Evolutionary conservation across 2,797 vertebrate species (phyloP), one percentile per base, ranked within the genome.

Genomic region (Acridotheres tristis): DNA sequence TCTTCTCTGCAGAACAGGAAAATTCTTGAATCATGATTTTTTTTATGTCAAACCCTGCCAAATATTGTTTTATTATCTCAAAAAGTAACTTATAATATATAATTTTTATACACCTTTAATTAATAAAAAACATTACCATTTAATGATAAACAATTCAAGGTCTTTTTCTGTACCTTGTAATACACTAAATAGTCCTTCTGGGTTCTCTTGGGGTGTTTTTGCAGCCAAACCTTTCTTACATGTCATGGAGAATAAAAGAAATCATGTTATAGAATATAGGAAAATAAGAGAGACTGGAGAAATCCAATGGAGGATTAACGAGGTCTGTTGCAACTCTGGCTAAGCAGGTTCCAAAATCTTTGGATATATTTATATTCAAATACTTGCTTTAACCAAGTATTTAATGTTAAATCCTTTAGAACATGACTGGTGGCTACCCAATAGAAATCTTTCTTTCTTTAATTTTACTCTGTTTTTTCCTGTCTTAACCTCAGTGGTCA

Each of bases 1-100:
- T 87, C 19, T 58, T 87, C 69, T 91, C 65, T 62, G 25, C 5
- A 73, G 18, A 96, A 45, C 30, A 21, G 10, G 16, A 93, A 78
- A 86, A 53, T 32, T 84, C n/a, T 32, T 75, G 25, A 23, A 26
- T n/a, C 9, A 62, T 43, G 13, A 32, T 11, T 14, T 20, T 20
- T 55, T 55, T 78, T 65, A 8, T 53, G 40, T 2, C 19, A 7
- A 77, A 79, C 5, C n/a, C 32, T 45, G 29, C 2, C 29, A 86
- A 63, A 85, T 55, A 32, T 25, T 50, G 2, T 29, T 85, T 51
- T 43, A 61, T 78, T 91, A 51, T 67, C 22, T 82, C 42, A 75
- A 71, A 89, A 51, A 7, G 3, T 14, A 81, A 36, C 32, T 90
- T 43, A 55, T 61, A 43, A 69, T 36, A 50, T 36, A 48, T n/a